Percentiles rank a stretch among this genome's conserved stretches.
Evolutionary conservation across 2,113 vertebrate genomes (phyloP).

Genomic region (Peucedramus taeniatus): DNA sequence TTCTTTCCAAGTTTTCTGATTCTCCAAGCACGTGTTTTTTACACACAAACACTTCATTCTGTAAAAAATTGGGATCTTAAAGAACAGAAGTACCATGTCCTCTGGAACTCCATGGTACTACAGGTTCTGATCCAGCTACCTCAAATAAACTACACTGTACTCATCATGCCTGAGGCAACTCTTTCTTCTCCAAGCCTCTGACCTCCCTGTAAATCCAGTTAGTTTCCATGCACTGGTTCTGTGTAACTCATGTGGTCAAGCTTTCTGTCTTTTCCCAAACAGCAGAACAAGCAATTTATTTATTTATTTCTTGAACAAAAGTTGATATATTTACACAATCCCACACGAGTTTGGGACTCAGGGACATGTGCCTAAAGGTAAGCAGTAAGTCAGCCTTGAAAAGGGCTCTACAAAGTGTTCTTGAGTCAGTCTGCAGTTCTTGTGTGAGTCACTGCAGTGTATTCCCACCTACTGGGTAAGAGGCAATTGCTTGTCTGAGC

Average conservation of each 20-base stretch:
- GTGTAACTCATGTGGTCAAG: neutral
- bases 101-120: neutral
- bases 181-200: neutral
- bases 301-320: neutral
- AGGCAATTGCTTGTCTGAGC: neutral
- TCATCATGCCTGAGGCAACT: neutral
- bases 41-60: neutral
- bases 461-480: neutral
- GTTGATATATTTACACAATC: neutral
- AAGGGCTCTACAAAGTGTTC: neutral
- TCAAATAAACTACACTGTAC: neutral
- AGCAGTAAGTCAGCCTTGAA: neutral
- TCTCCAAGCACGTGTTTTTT: neutral
- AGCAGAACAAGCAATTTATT: neutral
- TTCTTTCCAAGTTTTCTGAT: neutral
- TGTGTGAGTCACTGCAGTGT: neutral
- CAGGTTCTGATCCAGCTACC: neutral
- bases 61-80: neutral
- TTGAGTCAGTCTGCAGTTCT: neutral
- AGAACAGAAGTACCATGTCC: neutral
- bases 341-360: neutral
- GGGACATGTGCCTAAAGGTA: neutral
- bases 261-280: neutral
- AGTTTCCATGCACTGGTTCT: neutral
- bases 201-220: neutral